Base-by-base conservation (phyloP, 53 echinoderm and acorn worm species). In the Luidia sarsii region DNA sequence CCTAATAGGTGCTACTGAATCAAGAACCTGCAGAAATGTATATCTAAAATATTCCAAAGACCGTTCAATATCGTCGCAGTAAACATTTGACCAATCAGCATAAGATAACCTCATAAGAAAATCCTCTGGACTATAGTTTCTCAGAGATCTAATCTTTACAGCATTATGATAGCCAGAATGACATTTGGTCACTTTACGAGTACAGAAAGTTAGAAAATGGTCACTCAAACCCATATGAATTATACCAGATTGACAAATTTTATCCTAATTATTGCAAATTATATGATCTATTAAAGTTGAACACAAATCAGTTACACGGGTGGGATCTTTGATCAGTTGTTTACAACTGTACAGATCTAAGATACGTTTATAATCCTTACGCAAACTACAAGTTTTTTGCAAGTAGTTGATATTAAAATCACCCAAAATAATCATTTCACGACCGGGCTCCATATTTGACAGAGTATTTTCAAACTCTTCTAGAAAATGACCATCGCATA, bases 71-170 rank as follows among this genome's bases (percentile, higher is more conserved):
- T 25, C 27, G 39, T 38, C 57, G 57, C 75, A 75, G 39, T 75
- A 75, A 11, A 75, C 59, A 27, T 39, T 75, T 51, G 75, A 75
- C 75, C 75, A 75, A 25, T 75, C 75, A 53, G 55, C 55, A 75
- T 4, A 21, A 29, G 75, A 75, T 41, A 75, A 38, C 30, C 48
- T 16, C 48, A 16, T 18, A 1, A 62, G 63, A 1, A 75, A 57
- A 38, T 57, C 57, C 39, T 57, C 75, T 29, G 32, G 25, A 38
- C 75, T 75, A 24, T 75, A 75, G 56, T 57, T 38, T 59, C 57
- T 75, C 6, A 75, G 75, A 55, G 54, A 54, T 39, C 77, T 59
- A 21, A 75, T 75, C 24, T 35, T 75, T 8, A 13, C 57, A 27
- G 8, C 39, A 21, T 75, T 75, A 24, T 75, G 39, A 75, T 7